Evolutionary conservation across 30 jellyfish, hydroid and myxozoan genomes (phyloP).

Genomic region (Clytia hemisphaerica): DNA sequence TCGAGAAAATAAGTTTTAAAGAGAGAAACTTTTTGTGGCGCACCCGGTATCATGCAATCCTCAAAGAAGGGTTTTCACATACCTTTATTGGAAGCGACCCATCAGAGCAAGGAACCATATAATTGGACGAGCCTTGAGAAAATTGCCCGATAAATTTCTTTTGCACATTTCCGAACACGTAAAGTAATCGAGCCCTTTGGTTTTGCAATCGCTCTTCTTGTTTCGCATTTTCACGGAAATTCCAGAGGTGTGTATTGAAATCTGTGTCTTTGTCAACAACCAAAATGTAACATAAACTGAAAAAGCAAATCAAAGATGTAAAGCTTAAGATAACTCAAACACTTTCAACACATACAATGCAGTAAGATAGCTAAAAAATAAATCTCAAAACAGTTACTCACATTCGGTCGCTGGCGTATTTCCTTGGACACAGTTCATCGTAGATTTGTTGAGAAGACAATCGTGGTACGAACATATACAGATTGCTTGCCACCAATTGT

Average conservation of each 20-base stretch:
- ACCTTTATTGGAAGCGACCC: slow-evolving; percentile 50
- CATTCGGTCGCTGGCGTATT: slow-evolving; percentile 34
- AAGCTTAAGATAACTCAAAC: too few relatives aligned
- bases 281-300: slow-evolving; percentile 60
- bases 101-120: slow-evolving; percentile 33
- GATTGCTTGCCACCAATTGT: slow-evolving; percentile 47
- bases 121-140: not conserved
- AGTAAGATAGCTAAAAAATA: too few relatives aligned
- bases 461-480: slow-evolving; percentile 56
- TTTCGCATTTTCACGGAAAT: slow-evolving; percentile 53
- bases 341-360: too few relatives aligned
- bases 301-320: not conserved
- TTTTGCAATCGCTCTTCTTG: slow-evolving; percentile 30
- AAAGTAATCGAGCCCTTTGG: slow-evolving; percentile 44
- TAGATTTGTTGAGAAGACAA: slow-evolving; percentile 55
- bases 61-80: not conserved
- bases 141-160: slow-evolving; percentile 24
- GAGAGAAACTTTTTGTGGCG: too few relatives aligned
- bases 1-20: too few relatives aligned
- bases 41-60: too few relatives aligned
- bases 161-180: slow-evolving; percentile 55
- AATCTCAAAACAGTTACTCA: too few relatives aligned
- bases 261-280: slow-evolving; percentile 41
- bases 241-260: slow-evolving; percentile 50
- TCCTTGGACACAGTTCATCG: slow-evolving; percentile 67